Base-by-base conservation (phyloP, 1,140 invertebrate genomes). In the Stenopsyche tienmushanensis region DNA sequence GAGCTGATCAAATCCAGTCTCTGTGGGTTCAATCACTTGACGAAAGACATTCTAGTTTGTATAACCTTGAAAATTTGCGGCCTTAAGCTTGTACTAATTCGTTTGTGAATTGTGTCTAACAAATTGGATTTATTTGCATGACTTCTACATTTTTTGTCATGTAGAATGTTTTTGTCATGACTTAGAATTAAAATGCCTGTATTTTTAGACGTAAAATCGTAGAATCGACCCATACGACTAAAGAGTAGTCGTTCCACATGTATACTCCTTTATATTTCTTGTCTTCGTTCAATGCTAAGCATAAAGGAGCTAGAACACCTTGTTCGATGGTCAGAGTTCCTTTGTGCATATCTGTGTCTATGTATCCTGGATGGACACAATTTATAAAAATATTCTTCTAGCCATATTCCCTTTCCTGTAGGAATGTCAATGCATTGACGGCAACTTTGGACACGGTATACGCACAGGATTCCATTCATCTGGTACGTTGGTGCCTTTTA, bases 381-480 rank as follows among this genome's bases (percentile, higher is more conserved):
- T 90, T 90, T 0, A 90, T 82, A 54, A 88, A 79, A 26, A 89
- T 82, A 72, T 86, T 85, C 63, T 82, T 81, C 7, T 76, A 75
- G 66, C 80, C 78, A 69, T 90, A 84, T 58, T 84, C 74, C 81
- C n/a, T 76, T 60, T 90, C 86, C 69, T 90, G 88, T 23, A 90
- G 82, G 39, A 82, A 80, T 2, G 85, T 82, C 62, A 91, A 73
- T 8, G 87, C 85, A 65, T 81, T 85, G 0, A 90, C 77, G 1
- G 83, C 88, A 60, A 90, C 84, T 80, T 93, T 93, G 1, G 89
- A 90, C 1, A 87, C 83, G 9, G 73, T 76, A n/a, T 92, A 92
- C 2, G 87, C 80, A 25, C 76, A 81, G 34, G 79, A 78, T 0
- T 84, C 83, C 87, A 92, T 63, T 88, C 89, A 15, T 77, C 74